These are phyloP conservation scores for Capra hircus DNA, from an alignment of 2,113 vertebrate species.

Conservation along the genomic window DNA sequence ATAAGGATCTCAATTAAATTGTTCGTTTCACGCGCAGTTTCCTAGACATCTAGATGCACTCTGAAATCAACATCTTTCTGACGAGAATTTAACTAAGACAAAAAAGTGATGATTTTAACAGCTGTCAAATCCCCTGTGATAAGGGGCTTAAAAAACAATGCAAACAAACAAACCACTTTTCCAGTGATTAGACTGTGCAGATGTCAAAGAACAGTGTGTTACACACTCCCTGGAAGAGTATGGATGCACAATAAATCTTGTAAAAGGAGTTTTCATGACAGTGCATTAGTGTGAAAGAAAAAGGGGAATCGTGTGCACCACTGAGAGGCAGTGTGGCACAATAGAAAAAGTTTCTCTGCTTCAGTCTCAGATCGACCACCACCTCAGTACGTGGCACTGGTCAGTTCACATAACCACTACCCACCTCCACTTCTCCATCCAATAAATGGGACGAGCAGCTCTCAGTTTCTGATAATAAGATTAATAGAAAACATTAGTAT, in stretches of 20 bases:
- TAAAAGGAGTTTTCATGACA: neutral
- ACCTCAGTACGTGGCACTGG: neutral
- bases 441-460: neutral
- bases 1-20: constrained; percentile 5
- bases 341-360: constrained; percentile 18
- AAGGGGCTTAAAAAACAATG: constrained; percentile 1
- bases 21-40: neutral
- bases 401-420: neutral
- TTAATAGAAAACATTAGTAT: neutral
- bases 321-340: constrained; percentile 71
- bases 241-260: neutral
- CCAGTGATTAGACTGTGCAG: constrained; percentile 1
- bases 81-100: constrained; percentile 31
- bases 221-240: neutral
- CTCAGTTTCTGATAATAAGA: neutral
- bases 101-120: constrained; percentile 41
- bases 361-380: neutral
- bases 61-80: constrained; percentile 33
- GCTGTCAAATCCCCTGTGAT: constrained; percentile 38
- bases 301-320: constrained; percentile 17
- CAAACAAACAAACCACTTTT: constrained; percentile 34
- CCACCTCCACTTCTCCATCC: constrained; percentile 10
- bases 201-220: neutral
- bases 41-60: neutral
- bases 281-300: neutral